A percentile compares a stretch with the other conserved stretches of the same genome.
These are phyloP conservation scores for Enteromius treurensis DNA, from an alignment of 2,797 vertebrate species.

Conservation along the genomic window DNA sequence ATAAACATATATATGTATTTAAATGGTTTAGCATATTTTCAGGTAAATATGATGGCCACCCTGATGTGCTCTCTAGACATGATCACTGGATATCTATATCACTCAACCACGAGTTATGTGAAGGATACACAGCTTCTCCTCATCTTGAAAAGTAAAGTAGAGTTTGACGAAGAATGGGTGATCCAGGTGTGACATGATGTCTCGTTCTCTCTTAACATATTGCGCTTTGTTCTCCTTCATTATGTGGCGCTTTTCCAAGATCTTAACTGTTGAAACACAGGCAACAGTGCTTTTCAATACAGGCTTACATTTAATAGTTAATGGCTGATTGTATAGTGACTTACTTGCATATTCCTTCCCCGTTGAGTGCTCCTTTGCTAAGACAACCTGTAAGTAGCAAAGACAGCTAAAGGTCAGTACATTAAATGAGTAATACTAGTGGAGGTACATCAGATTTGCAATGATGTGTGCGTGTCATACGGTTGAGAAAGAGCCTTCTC, in stretches of 20 bases:
- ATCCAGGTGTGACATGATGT: conserved; percentile 96
- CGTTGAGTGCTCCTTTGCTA: conserved; percentile 92
- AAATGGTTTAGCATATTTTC: not conserved
- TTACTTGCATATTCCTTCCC: conserved; percentile 98
- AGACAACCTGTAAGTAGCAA: conserved; percentile 85
- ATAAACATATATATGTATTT: not conserved
- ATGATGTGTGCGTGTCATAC: conserved; percentile 72
- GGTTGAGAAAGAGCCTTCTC: conserved; percentile 98
- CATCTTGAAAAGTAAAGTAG: conserved; percentile 99
- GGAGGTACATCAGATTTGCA: not conserved
- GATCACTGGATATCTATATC: not conserved
- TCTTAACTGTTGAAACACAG: conserved; percentile 86
- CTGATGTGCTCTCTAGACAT: too few relatives aligned
- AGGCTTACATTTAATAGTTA: not conserved
- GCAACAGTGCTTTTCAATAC: not conserved
- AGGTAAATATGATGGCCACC: not conserved
- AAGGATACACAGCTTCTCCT: conserved; percentile 99
- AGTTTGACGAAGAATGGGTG: conserved; percentile 99
- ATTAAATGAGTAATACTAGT: not conserved
- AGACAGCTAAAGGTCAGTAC: not conserved
- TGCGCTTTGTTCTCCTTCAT: conserved; percentile 99
- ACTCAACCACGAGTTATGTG: not conserved
- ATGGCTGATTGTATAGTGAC: conserved; percentile 62
- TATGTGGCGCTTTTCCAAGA: conserved; percentile 98
- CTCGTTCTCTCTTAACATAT: conserved; percentile 96